Base-by-base conservation (phyloP, 2,113 vertebrate species). In the Cromileptes altivelis region DNA sequence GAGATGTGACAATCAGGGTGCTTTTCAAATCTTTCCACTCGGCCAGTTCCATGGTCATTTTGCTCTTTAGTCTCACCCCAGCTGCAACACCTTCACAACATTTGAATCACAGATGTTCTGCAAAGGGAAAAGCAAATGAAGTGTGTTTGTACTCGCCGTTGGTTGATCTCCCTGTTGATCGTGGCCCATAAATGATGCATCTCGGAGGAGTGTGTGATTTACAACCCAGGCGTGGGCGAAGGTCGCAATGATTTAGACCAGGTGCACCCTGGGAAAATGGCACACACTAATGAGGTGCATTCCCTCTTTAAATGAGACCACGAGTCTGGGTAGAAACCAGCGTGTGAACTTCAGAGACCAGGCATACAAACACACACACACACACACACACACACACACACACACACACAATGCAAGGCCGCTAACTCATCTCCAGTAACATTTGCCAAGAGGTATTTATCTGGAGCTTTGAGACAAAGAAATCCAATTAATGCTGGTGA, bases 281-380 rank as follows among this genome's bases (percentile, higher is more conserved):
- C 82, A 80, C 86, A 81, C 79, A 67, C 81, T 94, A 95, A 95
- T 94, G 91, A 95, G 89, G 78, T 75, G 53, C 79, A 76, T 80
- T 83, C 76, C 74, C 75, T 85, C 79, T 89, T 83, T 91, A 91
- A 94, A 93, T 86, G 77, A 89, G 88, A 88, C 83, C 85, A 80
- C 86, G 87, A 83, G 81, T 89, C 81, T 33, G 78, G 73, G 45
- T 78, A 50, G 85, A 55, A 87, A 88, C 53, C 69, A 56, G 53
- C 25, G 62, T 82, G 80, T 86, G 80, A 90, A 91, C 84, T 85
- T 85, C 72, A 81, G 85, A 90, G 63, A 74, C 18, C 18, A 52
- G 27, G 40, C 57, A 42, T 52, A 65, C 49, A 63, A 18, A 78
- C 81, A 40, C 72, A 80, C 69, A 75, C 40, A 50, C 18, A 25